Evolutionary conservation across 2,113 vertebrate genomes (phyloP).

Genomic region (Toxotes chatareus): DNA sequence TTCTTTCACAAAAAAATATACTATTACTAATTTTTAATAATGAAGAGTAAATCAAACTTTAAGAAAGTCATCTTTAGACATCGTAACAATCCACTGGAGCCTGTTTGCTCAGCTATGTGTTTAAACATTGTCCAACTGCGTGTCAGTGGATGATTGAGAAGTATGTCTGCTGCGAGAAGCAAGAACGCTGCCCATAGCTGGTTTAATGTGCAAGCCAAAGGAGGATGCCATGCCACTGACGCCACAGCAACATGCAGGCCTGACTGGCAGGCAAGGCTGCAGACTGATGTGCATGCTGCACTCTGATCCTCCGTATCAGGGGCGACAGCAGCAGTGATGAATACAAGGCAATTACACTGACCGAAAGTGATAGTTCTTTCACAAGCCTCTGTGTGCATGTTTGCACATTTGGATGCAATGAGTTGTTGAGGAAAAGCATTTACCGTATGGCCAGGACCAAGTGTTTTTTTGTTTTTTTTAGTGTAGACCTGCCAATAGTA

Average conservation of each 20-base stretch:
- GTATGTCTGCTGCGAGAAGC: constrained; percentile 68
- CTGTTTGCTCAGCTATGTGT: constrained; percentile 43
- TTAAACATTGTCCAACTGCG: constrained; percentile 54
- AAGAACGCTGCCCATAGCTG: constrained; percentile 48
- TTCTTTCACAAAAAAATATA: background rate
- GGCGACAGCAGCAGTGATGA: constrained; percentile 67
- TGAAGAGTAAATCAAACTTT: constrained; percentile 14
- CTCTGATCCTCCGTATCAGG: constrained; percentile 64
- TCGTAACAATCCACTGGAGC: constrained; percentile 29
- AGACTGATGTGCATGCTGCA: constrained; percentile 71
- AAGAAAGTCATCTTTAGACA: constrained; percentile 31
- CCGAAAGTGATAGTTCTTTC: constrained; percentile 34
- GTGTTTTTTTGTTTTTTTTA: constrained; percentile 52
- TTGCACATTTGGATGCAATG: constrained; percentile 35
- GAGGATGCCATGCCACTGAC: constrained; percentile 74
- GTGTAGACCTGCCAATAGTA: constrained; percentile 22
- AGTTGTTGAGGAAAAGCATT: constrained; percentile 29
- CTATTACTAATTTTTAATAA: constrained; percentile 2
- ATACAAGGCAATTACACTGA: constrained; percentile 69
- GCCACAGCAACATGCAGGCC: constrained; percentile 51
- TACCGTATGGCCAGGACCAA: background rate
- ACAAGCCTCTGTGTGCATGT: constrained; percentile 21
- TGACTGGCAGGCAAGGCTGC: constrained; percentile 68
- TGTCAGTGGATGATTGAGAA: constrained; percentile 78
- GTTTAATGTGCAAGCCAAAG: constrained; percentile 68